phyloP scores from a whole-genome alignment of 2,888 invertebrate genomes.

The Tiphia femorata region DNA sequence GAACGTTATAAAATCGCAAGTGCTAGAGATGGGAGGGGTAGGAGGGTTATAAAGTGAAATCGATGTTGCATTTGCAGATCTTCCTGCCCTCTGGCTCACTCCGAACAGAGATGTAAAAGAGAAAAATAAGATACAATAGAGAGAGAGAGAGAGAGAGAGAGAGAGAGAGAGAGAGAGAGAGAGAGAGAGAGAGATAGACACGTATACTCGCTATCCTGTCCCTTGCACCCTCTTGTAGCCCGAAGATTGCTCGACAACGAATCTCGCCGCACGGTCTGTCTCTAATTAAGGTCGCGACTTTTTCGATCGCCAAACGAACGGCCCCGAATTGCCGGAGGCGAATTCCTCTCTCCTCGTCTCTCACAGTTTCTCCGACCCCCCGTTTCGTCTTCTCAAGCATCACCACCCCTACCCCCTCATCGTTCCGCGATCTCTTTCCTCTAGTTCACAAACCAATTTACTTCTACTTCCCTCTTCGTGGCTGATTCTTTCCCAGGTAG shows the following conservation, averaged over 20 bases:
- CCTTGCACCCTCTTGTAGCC: neutral
- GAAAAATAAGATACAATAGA: neutral
- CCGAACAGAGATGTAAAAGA: constrained; percentile 14
- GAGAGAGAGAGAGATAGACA: neutral
- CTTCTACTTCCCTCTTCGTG: neutral
- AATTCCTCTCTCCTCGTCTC: neutral
- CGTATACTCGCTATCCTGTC: neutral
- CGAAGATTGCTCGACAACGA: constrained; percentile 3
- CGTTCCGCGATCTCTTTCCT: neutral
- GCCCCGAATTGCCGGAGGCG: constrained; percentile 1
- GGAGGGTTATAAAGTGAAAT: constrained; percentile 35
- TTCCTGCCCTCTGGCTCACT: constrained; percentile 1
- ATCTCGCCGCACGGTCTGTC: constrained; percentile 1
- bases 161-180: neutral
- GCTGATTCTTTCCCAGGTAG: constrained; percentile 16
- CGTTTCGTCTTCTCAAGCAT: neutral
- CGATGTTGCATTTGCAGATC: constrained; percentile 26
- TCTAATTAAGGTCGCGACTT: constrained; percentile 11
- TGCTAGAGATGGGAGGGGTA: neutral
- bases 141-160: neutral
- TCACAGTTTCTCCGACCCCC: neutral
- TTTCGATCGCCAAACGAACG: constrained; percentile 7
- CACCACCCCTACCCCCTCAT: neutral
- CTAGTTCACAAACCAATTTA: constrained; percentile 1
- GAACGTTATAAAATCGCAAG: constrained; percentile 53